A percentile compares a stretch with the other conserved stretches of the same genome.
phyloP scores from a whole-genome alignment of 2,888 invertebrate genomes.

The Teinopalpus imperialis region DNA sequence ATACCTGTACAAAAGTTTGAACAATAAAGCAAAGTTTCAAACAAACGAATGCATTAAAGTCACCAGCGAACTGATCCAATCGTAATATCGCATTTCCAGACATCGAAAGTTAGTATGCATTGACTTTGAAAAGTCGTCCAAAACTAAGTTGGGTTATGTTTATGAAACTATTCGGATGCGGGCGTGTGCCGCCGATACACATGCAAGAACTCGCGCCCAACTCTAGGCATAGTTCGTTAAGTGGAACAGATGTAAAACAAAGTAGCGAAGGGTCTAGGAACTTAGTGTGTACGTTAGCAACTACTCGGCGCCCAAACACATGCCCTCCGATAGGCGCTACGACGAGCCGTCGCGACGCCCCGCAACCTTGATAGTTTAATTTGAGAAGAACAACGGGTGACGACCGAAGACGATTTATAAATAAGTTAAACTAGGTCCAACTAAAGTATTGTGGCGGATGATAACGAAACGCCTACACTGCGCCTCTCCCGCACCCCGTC shows the following conservation, averaged over 20 bases:
- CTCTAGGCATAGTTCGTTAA: slow-evolving; percentile 81
- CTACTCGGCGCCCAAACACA: slow-evolving; percentile 62
- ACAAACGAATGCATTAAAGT: slow-evolving; percentile 81
- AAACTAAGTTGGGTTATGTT: slow-evolving; percentile 82
- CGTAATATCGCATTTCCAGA: slow-evolving; percentile 79
- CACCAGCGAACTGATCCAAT: slow-evolving; percentile 77
- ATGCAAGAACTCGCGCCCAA: slow-evolving; percentile 80
- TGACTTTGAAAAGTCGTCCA: slow-evolving; percentile 82
- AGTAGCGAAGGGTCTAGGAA: slow-evolving; percentile 82
- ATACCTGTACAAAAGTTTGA: slow-evolving; percentile 69
- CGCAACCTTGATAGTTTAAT: slow-evolving; percentile 71
- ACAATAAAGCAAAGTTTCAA: slow-evolving; percentile 76
- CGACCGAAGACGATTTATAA: slow-evolving; percentile 72
- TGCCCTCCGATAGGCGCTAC: slow-evolving; percentile 50
- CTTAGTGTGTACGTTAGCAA: slow-evolving; percentile 74
- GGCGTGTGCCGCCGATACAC: slow-evolving; percentile 79
- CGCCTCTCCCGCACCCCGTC: slow-evolving; percentile 50
- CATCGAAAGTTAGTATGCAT: slow-evolving; percentile 82
- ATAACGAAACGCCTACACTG: slow-evolving; percentile 71
- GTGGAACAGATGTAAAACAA: slow-evolving; percentile 82
- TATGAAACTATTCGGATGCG: slow-evolving; percentile 81
- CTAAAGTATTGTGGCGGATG: slow-evolving; percentile 73
- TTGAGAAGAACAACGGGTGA: slow-evolving; percentile 54
- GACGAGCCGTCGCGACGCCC: slow-evolving; percentile 35
- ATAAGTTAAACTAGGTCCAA: slow-evolving; percentile 79